Percentiles rank a stretch among this genome's conserved stretches.
phyloP scores from a whole-genome alignment of 2,797 vertebrate genomes.

The Avahi laniger region DNA sequence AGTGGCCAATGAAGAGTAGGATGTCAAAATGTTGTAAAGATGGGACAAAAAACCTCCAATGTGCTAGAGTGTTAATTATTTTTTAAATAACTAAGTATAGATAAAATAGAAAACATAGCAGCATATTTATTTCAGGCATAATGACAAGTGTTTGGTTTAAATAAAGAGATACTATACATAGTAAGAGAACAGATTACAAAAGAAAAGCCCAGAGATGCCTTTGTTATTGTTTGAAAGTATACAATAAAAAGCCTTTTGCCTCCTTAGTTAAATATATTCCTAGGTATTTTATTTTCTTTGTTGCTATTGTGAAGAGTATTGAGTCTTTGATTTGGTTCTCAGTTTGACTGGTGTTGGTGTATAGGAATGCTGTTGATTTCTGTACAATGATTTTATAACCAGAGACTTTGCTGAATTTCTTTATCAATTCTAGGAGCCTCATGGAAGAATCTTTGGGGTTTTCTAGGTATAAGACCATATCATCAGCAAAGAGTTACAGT shows the following conservation, averaged over 20 bases:
- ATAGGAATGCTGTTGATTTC: too few relatives aligned
- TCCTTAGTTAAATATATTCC: too few relatives aligned
- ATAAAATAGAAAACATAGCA: background rate
- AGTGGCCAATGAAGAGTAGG: background rate
- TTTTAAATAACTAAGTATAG: background rate
- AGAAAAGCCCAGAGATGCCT: background rate
- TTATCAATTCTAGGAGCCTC: too few relatives aligned
- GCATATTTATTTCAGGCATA: background rate
- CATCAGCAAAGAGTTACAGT: too few relatives aligned
- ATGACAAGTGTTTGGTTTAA: background rate
- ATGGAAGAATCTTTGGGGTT: too few relatives aligned
- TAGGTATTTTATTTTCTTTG: too few relatives aligned
- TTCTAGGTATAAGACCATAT: too few relatives aligned
- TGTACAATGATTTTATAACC: too few relatives aligned
- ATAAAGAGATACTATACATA: background rate
- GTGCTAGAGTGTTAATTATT: background rate
- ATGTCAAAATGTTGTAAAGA: conserved; percentile 19
- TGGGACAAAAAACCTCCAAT: background rate
- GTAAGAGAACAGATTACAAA: background rate
- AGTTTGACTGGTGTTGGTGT: too few relatives aligned
- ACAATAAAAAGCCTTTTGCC: background rate
- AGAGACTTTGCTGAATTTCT: too few relatives aligned
- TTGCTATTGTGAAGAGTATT: too few relatives aligned
- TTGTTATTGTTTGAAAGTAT: background rate
- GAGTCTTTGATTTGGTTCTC: too few relatives aligned